Percentiles rank a stretch among this genome's conserved stretches.
phyloP scores from a whole-genome alignment of 2,113 vertebrate species.

The Sclerurus mexicanus region DNA sequence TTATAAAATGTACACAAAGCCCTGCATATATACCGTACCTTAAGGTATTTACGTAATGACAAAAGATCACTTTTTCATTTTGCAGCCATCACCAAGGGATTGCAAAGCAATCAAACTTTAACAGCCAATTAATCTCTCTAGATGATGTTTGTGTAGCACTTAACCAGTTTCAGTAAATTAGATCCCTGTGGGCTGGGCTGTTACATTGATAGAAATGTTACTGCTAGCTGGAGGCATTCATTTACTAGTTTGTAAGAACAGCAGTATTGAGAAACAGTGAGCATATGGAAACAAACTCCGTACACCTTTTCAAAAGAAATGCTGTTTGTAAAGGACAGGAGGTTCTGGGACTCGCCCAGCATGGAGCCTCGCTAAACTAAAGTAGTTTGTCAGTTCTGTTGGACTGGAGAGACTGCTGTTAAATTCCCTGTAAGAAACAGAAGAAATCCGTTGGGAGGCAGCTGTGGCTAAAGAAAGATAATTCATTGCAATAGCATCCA shows the following conservation, averaged over 20 bases:
- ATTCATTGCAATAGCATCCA: not conserved
- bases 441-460: constrained; percentile 59
- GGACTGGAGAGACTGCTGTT: constrained; percentile 11
- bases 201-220: constrained; percentile 60
- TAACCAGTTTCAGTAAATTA: constrained; percentile 65
- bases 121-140: constrained; percentile 72
- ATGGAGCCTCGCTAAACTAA: constrained; percentile 40
- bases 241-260: constrained; percentile 32
- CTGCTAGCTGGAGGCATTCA: constrained; percentile 46
- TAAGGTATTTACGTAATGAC: constrained; percentile 39
- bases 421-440: constrained; percentile 46
- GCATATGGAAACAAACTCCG: constrained; percentile 49
- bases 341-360: constrained; percentile 8
- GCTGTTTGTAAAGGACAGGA: constrained; percentile 22
- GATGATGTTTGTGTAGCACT: constrained; percentile 67
- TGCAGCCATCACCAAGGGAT: constrained; percentile 58
- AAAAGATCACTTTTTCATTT: constrained; percentile 61
- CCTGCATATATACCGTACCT: constrained; percentile 17
- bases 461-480: constrained; percentile 53
- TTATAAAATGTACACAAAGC: constrained; percentile 56
- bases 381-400: constrained; percentile 35
- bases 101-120: constrained; percentile 66
- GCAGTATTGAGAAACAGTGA: constrained; percentile 26
- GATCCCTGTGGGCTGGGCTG: constrained; percentile 61
- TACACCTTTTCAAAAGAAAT: constrained; percentile 40